phyloP scores from a whole-genome alignment of 2,888 invertebrate genomes.

The Idaea straminata region DNA sequence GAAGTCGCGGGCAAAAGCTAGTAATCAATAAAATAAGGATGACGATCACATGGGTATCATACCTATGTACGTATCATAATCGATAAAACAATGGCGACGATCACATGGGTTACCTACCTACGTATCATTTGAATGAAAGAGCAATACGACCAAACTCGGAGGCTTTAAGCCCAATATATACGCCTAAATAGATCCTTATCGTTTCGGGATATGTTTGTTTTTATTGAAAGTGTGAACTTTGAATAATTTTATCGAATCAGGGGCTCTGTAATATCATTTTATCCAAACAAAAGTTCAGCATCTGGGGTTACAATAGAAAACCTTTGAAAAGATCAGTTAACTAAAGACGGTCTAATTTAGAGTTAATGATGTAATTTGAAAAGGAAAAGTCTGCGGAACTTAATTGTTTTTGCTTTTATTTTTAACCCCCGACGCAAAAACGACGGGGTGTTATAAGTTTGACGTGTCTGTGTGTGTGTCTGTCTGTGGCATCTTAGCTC shows the following conservation, averaged over 20 bases:
- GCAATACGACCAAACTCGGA: conserved; percentile 27
- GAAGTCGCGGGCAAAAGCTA: no score
- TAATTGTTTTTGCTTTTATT: not conserved
- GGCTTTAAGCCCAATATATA: conserved; percentile 18
- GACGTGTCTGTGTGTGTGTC: no score
- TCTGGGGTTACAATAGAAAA: not conserved
- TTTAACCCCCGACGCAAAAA: no score
- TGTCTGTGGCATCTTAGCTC: no score
- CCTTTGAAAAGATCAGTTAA: not conserved
- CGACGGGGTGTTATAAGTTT: no score
- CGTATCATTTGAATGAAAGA: conserved; percentile 29
- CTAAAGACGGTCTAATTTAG: not conserved
- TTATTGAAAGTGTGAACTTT: conserved; percentile 3
- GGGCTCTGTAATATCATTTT: not conserved
- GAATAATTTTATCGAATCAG: not conserved
- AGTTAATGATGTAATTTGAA: not conserved
- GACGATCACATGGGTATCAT: no score
- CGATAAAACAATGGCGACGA: conserved; percentile 34
- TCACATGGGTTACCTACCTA: conserved; percentile 31
- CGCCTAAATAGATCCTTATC: conserved; percentile 20
- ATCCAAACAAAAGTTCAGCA: not conserved
- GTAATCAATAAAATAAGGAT: no score
- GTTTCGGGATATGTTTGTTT: conserved; percentile 16
- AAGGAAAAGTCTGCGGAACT: not conserved
- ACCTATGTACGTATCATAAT: no score